These are phyloP conservation scores for Stegastes partitus DNA, from an alignment of 2,113 vertebrate genomes.

Conservation along the genomic window DNA sequence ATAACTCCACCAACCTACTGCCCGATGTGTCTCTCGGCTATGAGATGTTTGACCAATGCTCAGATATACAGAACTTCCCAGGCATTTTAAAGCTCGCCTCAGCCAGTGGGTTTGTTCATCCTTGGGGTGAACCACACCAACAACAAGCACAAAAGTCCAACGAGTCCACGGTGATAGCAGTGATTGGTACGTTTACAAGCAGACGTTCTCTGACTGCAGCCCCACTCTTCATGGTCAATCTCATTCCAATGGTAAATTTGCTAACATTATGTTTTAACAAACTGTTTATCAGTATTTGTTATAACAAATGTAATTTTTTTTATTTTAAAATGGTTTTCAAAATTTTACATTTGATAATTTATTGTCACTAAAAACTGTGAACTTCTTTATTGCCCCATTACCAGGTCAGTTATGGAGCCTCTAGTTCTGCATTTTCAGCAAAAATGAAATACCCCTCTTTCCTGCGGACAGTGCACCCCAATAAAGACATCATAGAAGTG, in stretches of 20 bases:
- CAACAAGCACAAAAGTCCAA: slow-evolving; percentile 23
- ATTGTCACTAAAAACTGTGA: background rate
- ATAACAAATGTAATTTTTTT: too few species aligned
- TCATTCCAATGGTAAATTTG: slow-evolving; percentile 86
- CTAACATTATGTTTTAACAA: too few species aligned
- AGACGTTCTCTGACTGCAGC: slow-evolving; percentile 67
- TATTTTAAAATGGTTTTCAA: too few species aligned
- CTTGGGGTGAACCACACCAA: background rate
- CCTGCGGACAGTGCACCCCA: slow-evolving; percentile 86
- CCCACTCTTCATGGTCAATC: slow-evolving; percentile 78
- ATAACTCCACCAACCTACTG: slow-evolving; percentile 87
- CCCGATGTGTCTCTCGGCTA: slow-evolving; percentile 90
- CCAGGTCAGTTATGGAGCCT: slow-evolving; percentile 89
- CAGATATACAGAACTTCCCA: slow-evolving; percentile 66
- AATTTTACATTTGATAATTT: background rate
- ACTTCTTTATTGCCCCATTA: slow-evolving; percentile 12
- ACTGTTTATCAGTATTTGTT: too few species aligned
- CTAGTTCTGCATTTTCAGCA: slow-evolving; percentile 72
- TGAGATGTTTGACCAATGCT: slow-evolving; percentile 86
- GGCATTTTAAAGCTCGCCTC: slow-evolving; percentile 75
- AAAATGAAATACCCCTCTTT: slow-evolving; percentile 87
- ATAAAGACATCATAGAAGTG: slow-evolving; percentile 80
- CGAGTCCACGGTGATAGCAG: slow-evolving; percentile 51
- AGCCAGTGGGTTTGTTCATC: slow-evolving; percentile 47
- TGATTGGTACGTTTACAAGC: slow-evolving; percentile 84